These are phyloP conservation scores for Epinotia nisella DNA, from an alignment of 2,888 invertebrate genomes.

Conservation along the genomic window DNA sequence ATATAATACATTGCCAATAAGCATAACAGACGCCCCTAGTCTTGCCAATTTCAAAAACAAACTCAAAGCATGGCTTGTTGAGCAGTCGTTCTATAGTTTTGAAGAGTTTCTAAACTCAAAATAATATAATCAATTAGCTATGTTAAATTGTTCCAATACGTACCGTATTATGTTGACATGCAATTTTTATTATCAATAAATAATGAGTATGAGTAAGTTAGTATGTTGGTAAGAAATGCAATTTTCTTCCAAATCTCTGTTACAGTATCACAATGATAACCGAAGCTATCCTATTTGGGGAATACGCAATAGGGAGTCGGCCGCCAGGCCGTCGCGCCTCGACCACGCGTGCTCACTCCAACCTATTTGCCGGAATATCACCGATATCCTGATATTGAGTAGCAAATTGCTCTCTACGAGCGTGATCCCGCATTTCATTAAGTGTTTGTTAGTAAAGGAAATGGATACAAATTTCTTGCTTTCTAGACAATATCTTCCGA, in stretches of 20 bases:
- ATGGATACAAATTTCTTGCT: constrained; percentile 45
- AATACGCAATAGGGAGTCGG: constrained; percentile 71
- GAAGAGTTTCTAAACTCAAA: too few species aligned
- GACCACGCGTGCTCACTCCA: constrained; percentile 63
- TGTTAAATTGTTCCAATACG: too few species aligned
- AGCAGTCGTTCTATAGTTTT: too few species aligned
- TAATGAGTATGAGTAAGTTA: too few species aligned
- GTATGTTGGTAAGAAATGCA: constrained; percentile 44
- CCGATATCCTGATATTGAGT: constrained; percentile 67
- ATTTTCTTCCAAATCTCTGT: constrained; percentile 62
- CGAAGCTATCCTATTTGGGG: constrained; percentile 69
- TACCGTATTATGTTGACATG: too few species aligned
- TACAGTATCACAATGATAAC: constrained; percentile 63
- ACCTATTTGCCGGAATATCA: constrained; percentile 67
- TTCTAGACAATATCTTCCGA: constrained; percentile 27
- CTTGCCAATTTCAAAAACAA: too few species aligned
- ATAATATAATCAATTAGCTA: too few species aligned
- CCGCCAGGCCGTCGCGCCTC: constrained; percentile 68
- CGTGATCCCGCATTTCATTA: constrained; percentile 73
- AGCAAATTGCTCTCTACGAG: constrained; percentile 58
- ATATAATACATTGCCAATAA: too few species aligned
- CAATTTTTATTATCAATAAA: too few species aligned
- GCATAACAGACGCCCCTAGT: too few species aligned
- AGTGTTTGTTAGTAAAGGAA: constrained; percentile 55
- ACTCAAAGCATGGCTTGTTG: too few species aligned